phyloP scores from a whole-genome alignment of 2,113 vertebrate genomes.

The Gallinago media region DNA sequence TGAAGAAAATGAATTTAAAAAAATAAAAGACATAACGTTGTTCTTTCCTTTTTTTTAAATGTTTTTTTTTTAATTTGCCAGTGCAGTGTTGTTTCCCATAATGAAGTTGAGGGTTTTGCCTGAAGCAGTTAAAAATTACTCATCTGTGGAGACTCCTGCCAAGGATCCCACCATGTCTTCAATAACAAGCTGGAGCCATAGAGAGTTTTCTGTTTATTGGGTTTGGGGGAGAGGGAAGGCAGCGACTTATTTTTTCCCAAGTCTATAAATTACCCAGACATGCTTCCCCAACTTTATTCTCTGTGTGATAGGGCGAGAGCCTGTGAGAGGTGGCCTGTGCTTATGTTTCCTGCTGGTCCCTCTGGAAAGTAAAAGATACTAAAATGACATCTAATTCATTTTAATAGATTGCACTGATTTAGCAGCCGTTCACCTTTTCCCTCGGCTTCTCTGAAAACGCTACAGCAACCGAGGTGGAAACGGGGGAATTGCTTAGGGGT shows the following conservation, averaged over 20 bases:
- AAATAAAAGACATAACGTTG: background rate
- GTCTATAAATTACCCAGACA: background rate
- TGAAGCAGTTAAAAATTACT: conserved; percentile 17
- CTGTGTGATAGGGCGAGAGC: background rate
- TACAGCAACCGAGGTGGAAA: background rate
- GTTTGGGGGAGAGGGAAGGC: background rate
- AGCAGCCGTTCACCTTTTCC: background rate
- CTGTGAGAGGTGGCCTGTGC: background rate
- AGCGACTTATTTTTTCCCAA: background rate
- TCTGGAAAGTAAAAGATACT: background rate
- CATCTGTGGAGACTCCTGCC: background rate
- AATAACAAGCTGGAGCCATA: background rate
- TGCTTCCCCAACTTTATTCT: background rate
- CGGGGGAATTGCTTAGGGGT: background rate
- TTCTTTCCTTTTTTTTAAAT: background rate
- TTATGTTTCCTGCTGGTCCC: background rate
- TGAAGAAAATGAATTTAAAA: background rate
- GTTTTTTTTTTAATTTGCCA: background rate
- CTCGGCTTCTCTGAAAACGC: background rate
- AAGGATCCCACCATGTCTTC: background rate
- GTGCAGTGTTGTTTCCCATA: background rate
- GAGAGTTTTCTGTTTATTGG: background rate
- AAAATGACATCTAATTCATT: background rate
- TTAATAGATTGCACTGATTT: background rate
- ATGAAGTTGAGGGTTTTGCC: conserved; percentile 8